Conservation (phyloP, 2,797 vertebrate species). For the Hipposideros larvatus region DNA sequence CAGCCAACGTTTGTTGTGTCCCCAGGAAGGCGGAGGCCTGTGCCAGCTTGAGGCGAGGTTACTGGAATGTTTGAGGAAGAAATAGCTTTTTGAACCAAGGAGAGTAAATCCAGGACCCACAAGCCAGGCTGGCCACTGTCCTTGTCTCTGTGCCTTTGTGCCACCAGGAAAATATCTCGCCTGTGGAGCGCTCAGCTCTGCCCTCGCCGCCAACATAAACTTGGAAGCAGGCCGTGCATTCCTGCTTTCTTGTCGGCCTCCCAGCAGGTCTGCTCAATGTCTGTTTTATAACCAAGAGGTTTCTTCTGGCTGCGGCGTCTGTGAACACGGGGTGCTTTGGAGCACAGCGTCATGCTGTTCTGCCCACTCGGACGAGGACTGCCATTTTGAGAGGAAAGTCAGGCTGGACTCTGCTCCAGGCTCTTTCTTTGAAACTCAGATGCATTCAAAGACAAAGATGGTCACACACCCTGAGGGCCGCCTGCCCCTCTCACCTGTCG, state of each 20-base stretch:
- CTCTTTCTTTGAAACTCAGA: background rate
- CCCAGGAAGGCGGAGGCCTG: background rate
- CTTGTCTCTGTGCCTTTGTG: background rate
- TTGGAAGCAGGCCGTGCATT: background rate
- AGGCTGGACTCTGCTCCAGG: accelerated
- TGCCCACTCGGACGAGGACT: accelerated
- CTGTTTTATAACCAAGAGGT: background rate
- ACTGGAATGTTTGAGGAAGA: background rate
- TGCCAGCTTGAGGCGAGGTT: background rate
- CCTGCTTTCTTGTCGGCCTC: background rate
- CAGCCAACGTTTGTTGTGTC: background rate
- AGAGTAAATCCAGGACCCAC: background rate
- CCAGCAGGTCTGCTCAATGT: background rate
- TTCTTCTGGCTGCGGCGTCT: background rate
- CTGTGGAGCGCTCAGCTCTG: background rate
- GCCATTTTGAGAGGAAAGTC: background rate
- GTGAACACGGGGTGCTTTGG: background rate
- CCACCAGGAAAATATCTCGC: background rate
- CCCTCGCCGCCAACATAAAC: background rate
- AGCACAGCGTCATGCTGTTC: accelerated
- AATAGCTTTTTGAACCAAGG: background rate
- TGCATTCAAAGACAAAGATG: background rate
- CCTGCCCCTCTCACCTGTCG: too few species aligned
- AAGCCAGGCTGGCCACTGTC: background rate
- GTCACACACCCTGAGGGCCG: background rate